Base-by-base conservation (phyloP, 2,113 vertebrate species). In the Hippocampus zosterae region DNA sequence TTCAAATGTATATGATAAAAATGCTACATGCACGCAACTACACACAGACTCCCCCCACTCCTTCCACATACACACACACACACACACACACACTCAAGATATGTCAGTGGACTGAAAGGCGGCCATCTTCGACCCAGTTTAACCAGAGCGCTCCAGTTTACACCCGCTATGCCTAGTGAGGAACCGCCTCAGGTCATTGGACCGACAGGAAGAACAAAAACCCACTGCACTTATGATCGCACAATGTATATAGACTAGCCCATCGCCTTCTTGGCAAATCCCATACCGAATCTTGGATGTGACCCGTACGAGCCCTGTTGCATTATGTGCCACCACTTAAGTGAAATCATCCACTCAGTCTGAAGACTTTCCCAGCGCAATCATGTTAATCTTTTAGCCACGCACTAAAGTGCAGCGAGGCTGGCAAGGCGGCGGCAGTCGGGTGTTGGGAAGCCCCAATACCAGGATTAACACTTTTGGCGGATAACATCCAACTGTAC, bases 301-400 rank as follows among this genome's bases (percentile, higher is more conserved):
- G 52, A n/a, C 21, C 8, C 21, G 10, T 23, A 1, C 16, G 23
- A 55, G 52, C 21, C 21, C n/a, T 55, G 21, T 55, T 10, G 52
- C 21, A 11, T 23, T 55, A 55, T 10, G 21, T 10, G 21, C 9
- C 8, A 23, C 21, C 77, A 75, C 81, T 78, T 78, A 75, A 71
- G 75, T 80, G 70, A 77, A 82, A 85, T 76, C 70, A 90, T 87
- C 82, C 77, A 87, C 25, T 83, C 80, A 74, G 60, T 71, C 67
- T 75, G 74, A 76, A 84, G 77, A 82, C 67, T 74, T 81, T 81
- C 77, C 79, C 74, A 71, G 64, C 48, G 53, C 78, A 81, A 72
- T 76, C 48, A 81, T 59, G 52, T 76, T 86, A 87, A 88, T 85
- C 86, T 83, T 83, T 80, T 64, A 65, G 76, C 64, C 66, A 50